Evolutionary conservation across 2,888 invertebrate genomes (phyloP), one percentile per base, ranked within the genome.

Genomic region (Acheta domesticus): DNA sequence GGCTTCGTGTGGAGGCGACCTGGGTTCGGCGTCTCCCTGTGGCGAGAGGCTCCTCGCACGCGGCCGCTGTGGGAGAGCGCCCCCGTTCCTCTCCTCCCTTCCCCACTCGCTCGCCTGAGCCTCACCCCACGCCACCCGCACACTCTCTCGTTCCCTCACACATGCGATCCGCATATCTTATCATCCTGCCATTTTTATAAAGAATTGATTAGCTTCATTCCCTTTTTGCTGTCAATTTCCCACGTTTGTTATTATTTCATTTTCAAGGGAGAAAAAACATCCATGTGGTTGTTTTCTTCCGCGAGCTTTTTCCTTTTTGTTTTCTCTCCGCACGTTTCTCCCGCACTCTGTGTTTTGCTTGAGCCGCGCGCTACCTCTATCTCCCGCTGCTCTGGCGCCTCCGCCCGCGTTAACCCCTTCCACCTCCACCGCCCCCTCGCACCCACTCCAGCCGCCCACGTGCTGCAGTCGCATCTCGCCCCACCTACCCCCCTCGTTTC

Each of bases 181-280:
- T 62, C 62, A 19, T n/a, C 62, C n/a, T 16, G 8, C 62, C 62
- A 62, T 62, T 62, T 36, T 62, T 62, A 62, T 62, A 62, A 62
- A 62, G 62, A 62, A 62, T 62, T 62, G 62, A 62, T 62, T 62
- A 62, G 62, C 62, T 62, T 62, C 62, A 62, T 62, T 62, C 62
- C 62, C 14, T 11, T 62, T 62, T 19, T 62, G 62, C 62, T 62
- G 62, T 62, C 79, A 79, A 79, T 80, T 80, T 80, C 80, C 80
- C 80, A 80, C 80, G 77, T 49, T 74, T 80, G 80, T 80, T 80
- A 79, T 79, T 79, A 79, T 80, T 80, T 80, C 80, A 80, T 80
- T 79, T 80, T 50, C 76, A 75, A 62, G 23, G 76, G 75, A 79
- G 76, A 76, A 79, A 79, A 79, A 79, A 79, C 79, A 79, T 79